phyloP scores from a whole-genome alignment of 53 echinoderm and acorn worm species.

The Paelopatides confundens region DNA sequence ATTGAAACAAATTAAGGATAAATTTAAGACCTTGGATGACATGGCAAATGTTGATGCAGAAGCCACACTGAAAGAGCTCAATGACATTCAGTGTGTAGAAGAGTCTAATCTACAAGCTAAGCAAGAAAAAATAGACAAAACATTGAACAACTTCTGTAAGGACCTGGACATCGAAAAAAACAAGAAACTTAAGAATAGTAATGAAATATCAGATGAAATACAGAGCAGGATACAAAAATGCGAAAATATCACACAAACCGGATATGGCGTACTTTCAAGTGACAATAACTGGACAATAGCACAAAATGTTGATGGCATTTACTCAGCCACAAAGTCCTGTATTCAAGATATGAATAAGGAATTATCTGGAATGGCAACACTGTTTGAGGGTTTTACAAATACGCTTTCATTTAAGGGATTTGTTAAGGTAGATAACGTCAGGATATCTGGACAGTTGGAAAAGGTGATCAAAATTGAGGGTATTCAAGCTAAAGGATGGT shows the following conservation, averaged over 20 bases:
- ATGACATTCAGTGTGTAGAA: neutral
- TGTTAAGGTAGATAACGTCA: neutral
- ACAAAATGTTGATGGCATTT: neutral
- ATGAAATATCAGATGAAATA: neutral
- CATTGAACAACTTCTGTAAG: neutral
- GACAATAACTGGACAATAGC: conserved; percentile 8
- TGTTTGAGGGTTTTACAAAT: neutral
- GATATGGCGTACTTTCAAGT: neutral
- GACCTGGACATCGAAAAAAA: neutral
- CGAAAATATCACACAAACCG: neutral
- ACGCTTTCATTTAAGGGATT: neutral
- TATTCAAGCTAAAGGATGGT: neutral
- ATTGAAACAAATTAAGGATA: neutral
- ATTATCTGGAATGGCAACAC: neutral
- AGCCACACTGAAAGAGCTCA: neutral
- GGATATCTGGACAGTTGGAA: neutral
- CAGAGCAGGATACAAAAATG: neutral
- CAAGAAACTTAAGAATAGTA: neutral
- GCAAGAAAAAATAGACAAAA: neutral
- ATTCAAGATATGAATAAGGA: neutral
- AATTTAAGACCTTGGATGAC: neutral
- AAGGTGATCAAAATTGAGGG: neutral
- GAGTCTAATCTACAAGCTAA: neutral
- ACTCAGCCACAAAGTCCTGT: neutral
- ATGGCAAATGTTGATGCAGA: neutral